Conservation (phyloP, 92 coral and sea anemone species). For the Epizoanthus rinbou region DNA sequence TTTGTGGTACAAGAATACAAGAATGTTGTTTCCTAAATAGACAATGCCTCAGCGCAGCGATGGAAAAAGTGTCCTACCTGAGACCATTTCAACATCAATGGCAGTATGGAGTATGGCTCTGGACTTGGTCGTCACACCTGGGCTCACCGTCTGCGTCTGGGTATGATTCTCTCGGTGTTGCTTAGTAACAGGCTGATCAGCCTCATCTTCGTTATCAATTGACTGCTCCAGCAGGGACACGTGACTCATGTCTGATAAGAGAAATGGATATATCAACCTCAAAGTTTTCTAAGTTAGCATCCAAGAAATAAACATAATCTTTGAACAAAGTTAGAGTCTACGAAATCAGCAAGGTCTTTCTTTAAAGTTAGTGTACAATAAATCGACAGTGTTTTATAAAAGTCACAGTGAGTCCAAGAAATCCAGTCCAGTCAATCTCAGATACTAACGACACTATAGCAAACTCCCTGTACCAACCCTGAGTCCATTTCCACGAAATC, state of each 20-base stretch:
- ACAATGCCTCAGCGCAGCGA: no score
- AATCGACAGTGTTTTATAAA: no score
- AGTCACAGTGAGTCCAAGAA: no score
- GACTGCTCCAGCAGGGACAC: slow-evolving; percentile 94
- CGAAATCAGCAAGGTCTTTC: not conserved
- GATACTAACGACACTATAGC: no score
- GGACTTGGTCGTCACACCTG: slow-evolving; percentile 43
- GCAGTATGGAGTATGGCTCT: slow-evolving; percentile 81
- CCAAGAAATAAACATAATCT: not conserved
- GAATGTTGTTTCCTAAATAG: no score
- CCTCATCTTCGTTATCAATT: slow-evolving; percentile 81
- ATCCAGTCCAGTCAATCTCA: no score
- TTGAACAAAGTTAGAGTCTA: not conserved
- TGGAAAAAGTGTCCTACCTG: slow-evolving; percentile 51
- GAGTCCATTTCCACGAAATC: no score
- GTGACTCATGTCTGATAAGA: slow-evolving; percentile 72
- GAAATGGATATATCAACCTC: no score
- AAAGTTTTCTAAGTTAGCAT: not conserved
- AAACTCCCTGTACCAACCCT: no score
- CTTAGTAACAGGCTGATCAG: slow-evolving; percentile 67
- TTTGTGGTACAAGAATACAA: no score
- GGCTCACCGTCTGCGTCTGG: slow-evolving; percentile 56
- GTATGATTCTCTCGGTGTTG: slow-evolving; percentile 58
- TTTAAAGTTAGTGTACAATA: not conserved
- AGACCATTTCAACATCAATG: slow-evolving; percentile 89